Conservation (phyloP, 2,797 vertebrate genomes). For the Gobionotothen gibberifrons region DNA sequence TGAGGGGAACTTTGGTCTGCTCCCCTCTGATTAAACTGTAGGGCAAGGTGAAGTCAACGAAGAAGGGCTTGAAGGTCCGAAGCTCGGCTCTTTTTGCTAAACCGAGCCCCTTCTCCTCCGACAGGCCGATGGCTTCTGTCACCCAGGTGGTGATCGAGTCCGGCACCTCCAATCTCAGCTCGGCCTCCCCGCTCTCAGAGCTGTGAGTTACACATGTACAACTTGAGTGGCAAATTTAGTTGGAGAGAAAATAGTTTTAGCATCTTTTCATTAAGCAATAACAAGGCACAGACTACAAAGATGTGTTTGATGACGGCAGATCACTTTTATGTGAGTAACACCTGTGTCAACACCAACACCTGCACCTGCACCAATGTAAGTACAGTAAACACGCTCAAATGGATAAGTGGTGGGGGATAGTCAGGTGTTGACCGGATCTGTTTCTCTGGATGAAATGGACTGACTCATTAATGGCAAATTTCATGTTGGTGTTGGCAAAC, state of each 20-base stretch:
- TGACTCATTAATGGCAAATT: constrained; percentile 76
- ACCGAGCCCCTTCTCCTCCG: constrained; percentile 86
- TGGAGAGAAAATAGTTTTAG: constrained; percentile 17
- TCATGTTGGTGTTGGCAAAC: constrained; percentile 72
- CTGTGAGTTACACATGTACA: constrained; percentile 67
- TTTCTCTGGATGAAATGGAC: constrained; percentile 59
- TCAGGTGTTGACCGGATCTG: constrained; percentile 69
- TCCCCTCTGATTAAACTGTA: constrained; percentile 91
- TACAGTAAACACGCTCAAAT: constrained; percentile 48
- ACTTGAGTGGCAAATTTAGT: not conserved
- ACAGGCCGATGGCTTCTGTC: constrained; percentile 88
- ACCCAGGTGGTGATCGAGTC: constrained; percentile 96
- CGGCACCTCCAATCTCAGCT: constrained; percentile 87
- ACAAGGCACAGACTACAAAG: constrained; percentile 38
- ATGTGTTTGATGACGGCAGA: constrained; percentile 40
- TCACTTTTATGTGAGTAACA: constrained; percentile 60
- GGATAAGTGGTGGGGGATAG: constrained; percentile 57
- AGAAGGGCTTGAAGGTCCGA: constrained; percentile 92
- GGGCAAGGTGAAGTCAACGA: constrained; percentile 92
- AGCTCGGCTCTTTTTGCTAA: constrained; percentile 84
- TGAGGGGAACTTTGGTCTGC: constrained; percentile 92
- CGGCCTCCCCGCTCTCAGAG: constrained; percentile 83
- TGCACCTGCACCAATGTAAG: constrained; percentile 65
- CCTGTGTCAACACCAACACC: constrained; percentile 74
- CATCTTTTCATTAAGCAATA: constrained; percentile 36